These are phyloP conservation scores for Xiphias gladius DNA, from an alignment of 2,113 vertebrate genomes.

Conservation along the genomic window DNA sequence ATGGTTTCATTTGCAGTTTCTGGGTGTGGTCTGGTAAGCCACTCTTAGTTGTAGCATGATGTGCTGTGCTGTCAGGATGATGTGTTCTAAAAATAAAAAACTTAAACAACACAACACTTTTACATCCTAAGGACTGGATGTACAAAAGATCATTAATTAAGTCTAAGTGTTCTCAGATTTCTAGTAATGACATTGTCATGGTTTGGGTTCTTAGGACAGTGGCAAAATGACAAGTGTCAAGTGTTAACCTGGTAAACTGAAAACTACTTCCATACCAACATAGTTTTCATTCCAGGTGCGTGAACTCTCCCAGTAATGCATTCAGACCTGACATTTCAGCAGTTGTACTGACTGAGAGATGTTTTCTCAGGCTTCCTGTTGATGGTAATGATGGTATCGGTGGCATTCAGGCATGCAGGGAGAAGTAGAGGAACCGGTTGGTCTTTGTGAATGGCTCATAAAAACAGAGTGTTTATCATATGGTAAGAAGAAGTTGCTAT, in stretches of 20 bases:
- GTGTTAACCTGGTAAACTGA: conserved; percentile 5
- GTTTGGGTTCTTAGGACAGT: not conserved
- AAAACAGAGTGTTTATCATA: conserved; percentile 59
- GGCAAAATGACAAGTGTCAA: conserved; percentile 1
- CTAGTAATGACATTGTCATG: not conserved
- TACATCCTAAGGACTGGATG: not conserved
- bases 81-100: conserved; percentile 12
- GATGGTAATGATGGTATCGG: conserved; percentile 49
- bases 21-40: conserved; percentile 70
- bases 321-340: not conserved
- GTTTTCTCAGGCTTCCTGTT: conserved; percentile 28
- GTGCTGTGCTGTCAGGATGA: not conserved
- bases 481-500: not conserved
- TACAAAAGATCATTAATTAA: not conserved
- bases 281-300: conserved; percentile 14
- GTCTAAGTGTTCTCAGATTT: not conserved
- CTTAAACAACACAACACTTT: not conserved
- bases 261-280: conserved; percentile 3
- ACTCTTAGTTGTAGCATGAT: conserved; percentile 6
- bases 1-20: conserved; percentile 77
- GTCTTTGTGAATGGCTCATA: conserved; percentile 35
- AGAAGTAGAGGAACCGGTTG: conserved; percentile 75
- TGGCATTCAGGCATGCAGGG: conserved; percentile 52
- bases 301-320: not conserved
- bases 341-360: conserved; percentile 1